Conservation (phyloP, 1,140 invertebrate species). For the Trinorchestia longiramus region DNA sequence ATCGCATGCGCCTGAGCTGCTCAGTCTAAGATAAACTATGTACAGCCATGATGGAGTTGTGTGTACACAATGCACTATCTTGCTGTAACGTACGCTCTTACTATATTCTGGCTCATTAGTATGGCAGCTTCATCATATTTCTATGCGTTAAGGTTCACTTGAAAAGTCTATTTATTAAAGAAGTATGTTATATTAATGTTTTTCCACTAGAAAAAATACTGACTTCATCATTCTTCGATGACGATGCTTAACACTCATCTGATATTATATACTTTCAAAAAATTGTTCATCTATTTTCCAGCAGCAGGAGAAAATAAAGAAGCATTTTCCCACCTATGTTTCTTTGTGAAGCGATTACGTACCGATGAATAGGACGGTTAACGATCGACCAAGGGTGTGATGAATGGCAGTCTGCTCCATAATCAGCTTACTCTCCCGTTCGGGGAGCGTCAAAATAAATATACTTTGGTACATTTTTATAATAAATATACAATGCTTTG, state of each 20-base stretch:
- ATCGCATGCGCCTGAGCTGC: background rate
- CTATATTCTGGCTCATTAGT: background rate
- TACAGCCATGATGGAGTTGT: background rate
- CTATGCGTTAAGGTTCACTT: background rate
- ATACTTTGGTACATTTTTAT: background rate
- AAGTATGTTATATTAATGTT: background rate
- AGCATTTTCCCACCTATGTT: background rate
- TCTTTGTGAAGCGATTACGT: background rate
- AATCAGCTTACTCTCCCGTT: background rate
- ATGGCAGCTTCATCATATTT: background rate
- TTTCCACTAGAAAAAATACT: background rate
- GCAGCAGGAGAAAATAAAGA: background rate
- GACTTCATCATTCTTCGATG: background rate
- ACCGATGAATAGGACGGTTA: background rate
- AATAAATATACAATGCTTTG: too few species aligned
- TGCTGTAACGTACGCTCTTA: background rate
- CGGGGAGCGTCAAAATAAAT: background rate
- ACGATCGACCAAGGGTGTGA: background rate
- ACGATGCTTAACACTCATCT: background rate
- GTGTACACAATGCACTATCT: background rate
- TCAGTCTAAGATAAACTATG: background rate
- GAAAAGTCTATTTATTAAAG: background rate
- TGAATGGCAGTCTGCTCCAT: background rate
- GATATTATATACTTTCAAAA: background rate
- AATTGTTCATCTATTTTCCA: background rate